Base-by-base conservation (phyloP, 2,797 vertebrate genomes). In the Cercopithecus neglectus region DNA sequence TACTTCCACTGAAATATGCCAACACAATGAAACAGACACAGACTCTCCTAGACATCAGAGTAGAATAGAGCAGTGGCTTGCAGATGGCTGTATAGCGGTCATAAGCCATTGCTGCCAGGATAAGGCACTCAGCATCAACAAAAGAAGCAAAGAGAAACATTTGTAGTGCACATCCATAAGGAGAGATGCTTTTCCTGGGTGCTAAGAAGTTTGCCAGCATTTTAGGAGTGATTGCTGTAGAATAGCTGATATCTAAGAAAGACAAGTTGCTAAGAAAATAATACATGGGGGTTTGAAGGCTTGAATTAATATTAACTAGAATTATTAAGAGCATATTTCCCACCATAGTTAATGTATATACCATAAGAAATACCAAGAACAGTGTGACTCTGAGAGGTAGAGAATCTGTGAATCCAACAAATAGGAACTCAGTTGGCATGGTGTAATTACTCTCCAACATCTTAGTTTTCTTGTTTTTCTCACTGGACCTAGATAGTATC, bases 161-260 rank as follows among this genome's bases (percentile, higher is more conserved):
- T 48, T 97, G 97, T 7, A 96, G 28, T 0, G 91, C 81, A 64
- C 97, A 98, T 2, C 97, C 97, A 21, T 6, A 72, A 22, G 79
- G 41, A 3, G 97, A 95, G 79, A 98, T 97, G 39, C 44, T 95
- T 79, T 82, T 97, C 24, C 26, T 92, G 67, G 95, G 74, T 21
- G 78, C 55, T 85, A 98, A 83, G 59, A 98, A 96, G 44, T 98
- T 91, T 1, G 12, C 74, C n/a, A 98, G 74, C 97, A 97, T 97
- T 72, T 98, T 97, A 21, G 97, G 98, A 75, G 96, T 6, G 2
- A 98, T 94, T 12, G 87, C 78, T 74, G 96, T 97, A 1, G 98
- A 97, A 61, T 98, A 98, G 76, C 95, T 96, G 74, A 97, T 39
- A 21, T 98, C 98, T 30, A 98, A 81, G 36, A 98, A 96, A 61